phyloP scores from a whole-genome alignment of 2,113 vertebrate genomes.

The Sterrhoptilus dennistouni region DNA sequence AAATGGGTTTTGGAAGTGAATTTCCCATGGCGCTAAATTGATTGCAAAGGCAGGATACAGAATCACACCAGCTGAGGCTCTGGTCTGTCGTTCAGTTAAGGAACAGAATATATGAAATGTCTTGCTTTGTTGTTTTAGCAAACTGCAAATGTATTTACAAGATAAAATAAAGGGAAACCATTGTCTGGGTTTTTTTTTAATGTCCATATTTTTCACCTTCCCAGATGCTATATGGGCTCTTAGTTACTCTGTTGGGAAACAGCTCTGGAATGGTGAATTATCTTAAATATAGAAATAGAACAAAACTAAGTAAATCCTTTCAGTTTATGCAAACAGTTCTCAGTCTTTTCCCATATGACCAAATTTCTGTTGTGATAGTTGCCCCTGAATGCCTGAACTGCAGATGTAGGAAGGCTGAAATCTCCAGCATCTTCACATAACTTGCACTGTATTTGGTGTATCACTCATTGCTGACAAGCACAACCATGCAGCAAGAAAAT shows the following conservation, averaged over 20 bases:
- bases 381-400: background rate
- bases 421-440: background rate
- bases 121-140: slow-evolving; percentile 2
- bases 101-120: background rate
- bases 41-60: background rate
- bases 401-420: background rate
- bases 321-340: background rate
- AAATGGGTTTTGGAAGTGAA: background rate
- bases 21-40: background rate
- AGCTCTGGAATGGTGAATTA: background rate
- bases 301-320: background rate
- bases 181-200: background rate
- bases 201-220: background rate
- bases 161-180: slow-evolving; percentile 2
- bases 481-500: background rate
- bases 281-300: background rate
- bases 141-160: background rate
- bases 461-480: background rate
- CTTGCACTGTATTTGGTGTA: background rate
- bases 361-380: background rate
- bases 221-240: background rate
- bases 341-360: background rate
- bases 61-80: background rate
- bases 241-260: background rate
- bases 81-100: background rate